Base-by-base conservation (phyloP, 2,113 vertebrate species). In the Sebastes schlegelii region DNA sequence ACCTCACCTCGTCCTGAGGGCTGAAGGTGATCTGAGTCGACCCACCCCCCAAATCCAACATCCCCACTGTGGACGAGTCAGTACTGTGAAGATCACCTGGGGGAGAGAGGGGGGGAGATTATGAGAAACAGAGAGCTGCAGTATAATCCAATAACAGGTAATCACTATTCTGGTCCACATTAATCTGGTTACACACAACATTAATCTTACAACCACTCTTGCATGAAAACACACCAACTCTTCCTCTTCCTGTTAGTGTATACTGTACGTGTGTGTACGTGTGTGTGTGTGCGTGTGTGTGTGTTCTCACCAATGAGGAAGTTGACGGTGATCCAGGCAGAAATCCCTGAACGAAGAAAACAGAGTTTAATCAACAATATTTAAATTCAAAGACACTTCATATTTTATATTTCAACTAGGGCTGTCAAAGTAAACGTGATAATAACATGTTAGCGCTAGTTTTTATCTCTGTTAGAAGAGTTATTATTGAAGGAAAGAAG, bases 1-100 rank as follows among this genome's bases (percentile, higher is more conserved):
- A 26, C 63, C 5, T 95, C 95, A 99, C 98, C 97, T 99, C 94
- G 0, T 93, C 88, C 51, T 89, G 94, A 0, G 97, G 97, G 34
- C 96, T 96, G 93, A 99, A 99, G 86, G 98, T 98, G 93, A 99
- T 97, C 94, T 99, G 98, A 55, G 97, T 99, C 2, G 98, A 99
- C 34, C 98, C 98, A 2, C 98, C 97, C 17, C 98, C 98, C 86
- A 99, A 90, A 87, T 99, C 98, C 93, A 99, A 91, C 95, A 98
- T 98, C 63, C 98, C 98, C 48, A 96, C 96, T 1, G 95, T 96
- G 90, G 91, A 92, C 34, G 85, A 94, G 83, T 91, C 92, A 0
- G 94, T 77, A 12, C 90, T 76, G 23, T 95, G 94, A 54, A 99
- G 95, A 79, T 91, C 94, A 74, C 97, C 98, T 99, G 77, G 13